These are phyloP conservation scores for Leptopilina boulardi DNA, from an alignment of 1,140 invertebrate species.

Conservation along the genomic window DNA sequence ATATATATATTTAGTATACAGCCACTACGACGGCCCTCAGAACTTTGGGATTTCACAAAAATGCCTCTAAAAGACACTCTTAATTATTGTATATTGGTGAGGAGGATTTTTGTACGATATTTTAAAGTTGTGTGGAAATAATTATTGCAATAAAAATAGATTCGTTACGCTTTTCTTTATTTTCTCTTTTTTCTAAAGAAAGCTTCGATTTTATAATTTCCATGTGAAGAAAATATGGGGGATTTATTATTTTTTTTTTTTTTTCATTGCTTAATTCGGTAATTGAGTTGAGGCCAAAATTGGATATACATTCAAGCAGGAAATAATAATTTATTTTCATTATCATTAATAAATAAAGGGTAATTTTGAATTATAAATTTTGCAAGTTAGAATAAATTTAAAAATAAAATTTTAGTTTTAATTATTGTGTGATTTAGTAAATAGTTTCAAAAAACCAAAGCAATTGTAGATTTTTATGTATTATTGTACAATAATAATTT, in stretches of 20 bases:
- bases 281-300: constrained; percentile 22
- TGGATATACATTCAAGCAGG: not conserved
- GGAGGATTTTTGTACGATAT: constrained; percentile 11
- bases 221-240: not conserved
- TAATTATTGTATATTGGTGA: constrained; percentile 11
- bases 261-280: not conserved
- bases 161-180: not conserved
- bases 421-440: too few species aligned
- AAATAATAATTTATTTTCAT: not conserved
- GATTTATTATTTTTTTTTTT: not conserved
- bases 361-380: not conserved
- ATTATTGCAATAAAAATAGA: constrained; percentile 11
- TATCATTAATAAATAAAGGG: too few species aligned
- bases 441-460: too few species aligned
- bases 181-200: not conserved
- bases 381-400: too few species aligned
- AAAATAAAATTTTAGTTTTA: too few species aligned
- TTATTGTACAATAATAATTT: too few species aligned
- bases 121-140: constrained; percentile 27
- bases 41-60: not conserved
- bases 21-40: not conserved
- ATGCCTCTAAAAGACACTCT: constrained; percentile 15
- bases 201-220: not conserved
- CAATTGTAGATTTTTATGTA: too few species aligned
- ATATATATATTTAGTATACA: not conserved